Evolutionary conservation across 1,140 invertebrate genomes (phyloP).

Genomic region (Ceratoteleas bidentatus): DNA sequence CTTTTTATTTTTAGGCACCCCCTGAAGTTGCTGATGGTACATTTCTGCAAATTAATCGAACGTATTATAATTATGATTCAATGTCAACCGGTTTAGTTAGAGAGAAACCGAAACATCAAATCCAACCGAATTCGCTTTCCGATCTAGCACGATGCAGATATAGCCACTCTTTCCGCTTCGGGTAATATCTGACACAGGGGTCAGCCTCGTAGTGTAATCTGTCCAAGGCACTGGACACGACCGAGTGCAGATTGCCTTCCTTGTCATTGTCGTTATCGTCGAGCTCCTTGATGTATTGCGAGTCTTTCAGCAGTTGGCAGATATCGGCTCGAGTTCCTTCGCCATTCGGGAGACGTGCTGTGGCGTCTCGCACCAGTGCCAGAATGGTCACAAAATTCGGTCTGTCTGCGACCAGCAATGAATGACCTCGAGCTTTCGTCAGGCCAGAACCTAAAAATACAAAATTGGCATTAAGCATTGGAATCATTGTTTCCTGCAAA

Average conservation of each 20-base stretch:
- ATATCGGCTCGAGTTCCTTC: constrained; percentile 96
- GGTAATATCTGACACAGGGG: constrained; percentile 95
- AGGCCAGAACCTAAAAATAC: constrained; percentile 76
- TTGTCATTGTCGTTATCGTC: constrained; percentile 84
- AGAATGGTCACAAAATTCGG: constrained; percentile 96
- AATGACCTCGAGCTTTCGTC: constrained; percentile 90
- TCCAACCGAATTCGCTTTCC: constrained; percentile 79
- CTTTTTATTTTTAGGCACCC: constrained; percentile 82
- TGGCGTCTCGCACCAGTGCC: constrained; percentile 94
- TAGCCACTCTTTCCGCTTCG: constrained; percentile 94
- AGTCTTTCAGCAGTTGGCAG: constrained; percentile 90
- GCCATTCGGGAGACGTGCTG: constrained; percentile 95
- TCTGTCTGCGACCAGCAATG: constrained; percentile 89
- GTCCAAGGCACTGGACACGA: constrained; percentile 94
- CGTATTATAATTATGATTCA: too few species aligned
- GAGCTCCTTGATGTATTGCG: constrained; percentile 90
- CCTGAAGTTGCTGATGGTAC: constrained; percentile 85
- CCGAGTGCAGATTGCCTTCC: constrained; percentile 86
- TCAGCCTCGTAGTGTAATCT: constrained; percentile 93
- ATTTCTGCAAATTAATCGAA: constrained; percentile 78
- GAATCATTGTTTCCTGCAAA: too few species aligned
- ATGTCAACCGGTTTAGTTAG: too few species aligned
- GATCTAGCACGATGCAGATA: constrained; percentile 89
- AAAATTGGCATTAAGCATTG: constrained; percentile 10
- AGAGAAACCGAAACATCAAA: too few species aligned